Conservation (phyloP, 2,888 invertebrate species). For the Spialia ferax region DNA sequence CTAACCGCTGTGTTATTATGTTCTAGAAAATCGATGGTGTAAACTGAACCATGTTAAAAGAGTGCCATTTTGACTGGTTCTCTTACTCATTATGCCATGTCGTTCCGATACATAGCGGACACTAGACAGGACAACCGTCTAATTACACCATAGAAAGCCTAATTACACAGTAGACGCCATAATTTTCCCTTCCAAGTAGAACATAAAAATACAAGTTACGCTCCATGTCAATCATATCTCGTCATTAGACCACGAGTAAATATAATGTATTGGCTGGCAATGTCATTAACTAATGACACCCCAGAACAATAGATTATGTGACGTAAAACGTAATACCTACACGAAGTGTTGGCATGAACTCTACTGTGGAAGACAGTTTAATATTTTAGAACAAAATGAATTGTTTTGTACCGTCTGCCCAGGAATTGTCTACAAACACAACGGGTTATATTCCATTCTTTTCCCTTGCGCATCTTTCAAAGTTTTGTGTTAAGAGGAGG, state of each 20-base stretch:
- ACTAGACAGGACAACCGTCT: constrained; percentile 37
- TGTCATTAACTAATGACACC: constrained; percentile 35
- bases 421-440: neutral
- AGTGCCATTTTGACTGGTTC: constrained; percentile 31
- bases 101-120: constrained; percentile 54
- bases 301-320: constrained; percentile 3
- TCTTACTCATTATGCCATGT: constrained; percentile 50
- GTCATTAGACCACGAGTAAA: constrained; percentile 45
- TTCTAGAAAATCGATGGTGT: neutral
- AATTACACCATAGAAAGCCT: constrained; percentile 47
- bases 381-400: neutral
- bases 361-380: constrained; percentile 2
- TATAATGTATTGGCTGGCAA: constrained; percentile 27
- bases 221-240: constrained; percentile 36
- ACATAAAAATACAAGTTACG: constrained; percentile 54
- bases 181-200: constrained; percentile 63
- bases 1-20: neutral
- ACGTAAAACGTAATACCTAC: neutral
- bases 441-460: too few relatives aligned
- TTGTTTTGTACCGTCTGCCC: neutral
- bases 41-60: constrained; percentile 15
- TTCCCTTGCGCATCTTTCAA: too few relatives aligned
- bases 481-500: too few relatives aligned
- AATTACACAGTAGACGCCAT: constrained; percentile 59
- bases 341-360: constrained; percentile 5